Base-by-base conservation (phyloP, 2,797 vertebrate genomes). In the Epinephelus awoara region DNA sequence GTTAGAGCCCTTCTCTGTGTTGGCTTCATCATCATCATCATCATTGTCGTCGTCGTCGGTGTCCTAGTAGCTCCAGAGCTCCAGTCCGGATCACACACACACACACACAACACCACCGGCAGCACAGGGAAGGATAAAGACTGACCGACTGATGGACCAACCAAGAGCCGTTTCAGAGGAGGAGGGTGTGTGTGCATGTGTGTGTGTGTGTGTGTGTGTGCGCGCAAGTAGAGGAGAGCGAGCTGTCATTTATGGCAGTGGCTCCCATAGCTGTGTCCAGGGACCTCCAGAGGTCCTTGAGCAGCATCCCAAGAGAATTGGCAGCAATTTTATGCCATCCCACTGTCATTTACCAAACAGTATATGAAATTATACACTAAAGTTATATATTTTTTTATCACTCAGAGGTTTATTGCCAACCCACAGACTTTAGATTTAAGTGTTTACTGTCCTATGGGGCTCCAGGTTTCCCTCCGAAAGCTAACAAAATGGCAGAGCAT, bases 61-160 rank as follows among this genome's bases (percentile, higher is more conserved):
- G 59, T 76, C 77, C 67, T 42, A 51, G 38, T 13, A 67, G 82
- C 85, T 71, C 65, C 56, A 47, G 42, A 70, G 75, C 79, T 83
- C 64, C 78, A 23, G 69, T 80, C 71, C 59, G 69, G 72, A 82
- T 57, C 61, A 29, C 27, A 29, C 27, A 29, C 27, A 29, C 27
- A 27, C 68, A 54, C 55, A 15, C 79, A 34, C 8, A 77, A 54
- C 59, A 80, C 55, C 70, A 42, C 61, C 73, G 63, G 34, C 52
- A 62, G 61, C 69, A 63, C 67, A 70, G 46, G 87, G 80, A 89
- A 79, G 90, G 85, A 86, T 85, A 50, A 84, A 91, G 91, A 87
- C 83, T 90, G 92, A 91, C 87, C 88, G 90, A 77, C 70, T 77
- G 75, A 74, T 88, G 89, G 91, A 90, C 90, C 93, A 94, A 94